A percentile compares a stretch with the other conserved stretches of the same genome.
These are phyloP conservation scores for Pterostichus niger DNA, from an alignment of 2,888 invertebrate genomes.

Conservation along the genomic window DNA sequence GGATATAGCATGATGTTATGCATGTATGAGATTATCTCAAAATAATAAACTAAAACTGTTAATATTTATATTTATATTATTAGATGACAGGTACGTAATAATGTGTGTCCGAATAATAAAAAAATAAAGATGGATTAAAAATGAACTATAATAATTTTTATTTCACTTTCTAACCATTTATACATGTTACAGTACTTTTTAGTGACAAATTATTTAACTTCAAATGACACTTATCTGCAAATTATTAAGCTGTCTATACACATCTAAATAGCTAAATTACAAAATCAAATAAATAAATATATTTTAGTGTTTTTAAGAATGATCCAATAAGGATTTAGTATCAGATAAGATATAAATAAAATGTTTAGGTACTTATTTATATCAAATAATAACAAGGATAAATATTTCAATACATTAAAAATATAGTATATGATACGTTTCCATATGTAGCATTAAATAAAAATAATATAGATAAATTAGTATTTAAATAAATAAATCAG, in stretches of 20 bases:
- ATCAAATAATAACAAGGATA: constrained; percentile 44
- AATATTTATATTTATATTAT: too few species aligned
- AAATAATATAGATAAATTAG: constrained; percentile 15
- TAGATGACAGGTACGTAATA: too few species aligned
- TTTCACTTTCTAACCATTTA: constrained; percentile 64
- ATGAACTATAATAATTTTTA: constrained; percentile 65
- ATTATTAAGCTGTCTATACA: constrained; percentile 56
- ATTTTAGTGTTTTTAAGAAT: constrained; percentile 27
- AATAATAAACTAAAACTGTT: too few species aligned
- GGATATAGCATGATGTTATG: too few species aligned
- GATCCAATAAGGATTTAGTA: neutral
- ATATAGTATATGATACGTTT: constrained; percentile 12
- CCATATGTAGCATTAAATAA: constrained; percentile 31
- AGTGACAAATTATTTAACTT: constrained; percentile 60
- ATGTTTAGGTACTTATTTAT: constrained; percentile 27
- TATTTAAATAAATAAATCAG: constrained; percentile 45
- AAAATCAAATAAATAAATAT: constrained; percentile 58
- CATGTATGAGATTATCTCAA: too few species aligned
- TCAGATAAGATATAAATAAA: constrained; percentile 44
- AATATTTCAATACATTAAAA: constrained; percentile 47
- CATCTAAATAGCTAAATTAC: constrained; percentile 64
- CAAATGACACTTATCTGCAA: constrained; percentile 55
- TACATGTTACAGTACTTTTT: constrained; percentile 56
- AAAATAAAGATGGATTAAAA: constrained; percentile 31
- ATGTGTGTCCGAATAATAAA: too few species aligned